A percentile compares a stretch with the other conserved stretches of the same genome.
These are phyloP conservation scores for Harpagifer antarcticus DNA, from an alignment of 2,797 vertebrate genomes.

Conservation along the genomic window DNA sequence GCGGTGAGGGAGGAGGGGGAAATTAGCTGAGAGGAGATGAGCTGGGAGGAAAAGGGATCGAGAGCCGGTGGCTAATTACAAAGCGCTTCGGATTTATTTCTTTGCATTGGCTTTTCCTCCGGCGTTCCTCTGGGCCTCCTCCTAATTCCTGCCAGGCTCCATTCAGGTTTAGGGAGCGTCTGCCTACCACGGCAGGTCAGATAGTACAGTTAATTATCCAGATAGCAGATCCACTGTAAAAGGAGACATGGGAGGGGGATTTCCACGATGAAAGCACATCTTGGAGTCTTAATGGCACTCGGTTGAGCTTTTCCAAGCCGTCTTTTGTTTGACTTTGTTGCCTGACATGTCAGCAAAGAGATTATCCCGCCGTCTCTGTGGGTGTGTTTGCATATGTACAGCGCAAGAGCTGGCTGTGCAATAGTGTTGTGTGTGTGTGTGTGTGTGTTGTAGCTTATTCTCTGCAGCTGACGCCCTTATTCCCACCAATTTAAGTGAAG, in stretches of 20 bases:
- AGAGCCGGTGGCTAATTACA: slow-evolving; percentile 76
- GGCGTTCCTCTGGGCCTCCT: slow-evolving; percentile 44
- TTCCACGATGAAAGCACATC: slow-evolving; percentile 73
- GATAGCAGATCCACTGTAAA: slow-evolving; percentile 65
- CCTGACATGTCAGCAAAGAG: slow-evolving; percentile 57
- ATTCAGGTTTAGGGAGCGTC: slow-evolving; percentile 60
- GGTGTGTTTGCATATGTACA: too few relatives aligned
- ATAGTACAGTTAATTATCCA: slow-evolving; percentile 76
- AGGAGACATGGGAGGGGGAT: slow-evolving; percentile 68
- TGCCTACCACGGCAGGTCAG: slow-evolving; percentile 63
- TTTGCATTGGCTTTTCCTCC: slow-evolving; percentile 64
- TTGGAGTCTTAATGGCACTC: slow-evolving; percentile 56
- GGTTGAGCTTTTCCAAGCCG: slow-evolving; percentile 48
- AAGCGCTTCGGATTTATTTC: slow-evolving; percentile 75
- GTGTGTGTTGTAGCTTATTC: slow-evolving; percentile 9
- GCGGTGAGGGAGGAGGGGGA: slow-evolving; percentile 22
- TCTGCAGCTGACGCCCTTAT: slow-evolving; percentile 5
- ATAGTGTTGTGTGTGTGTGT: background rate
- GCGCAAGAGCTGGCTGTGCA: background rate
- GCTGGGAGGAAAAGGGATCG: slow-evolving; percentile 40
- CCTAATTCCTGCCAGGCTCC: slow-evolving; percentile 63
- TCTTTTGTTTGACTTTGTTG: slow-evolving; percentile 75
- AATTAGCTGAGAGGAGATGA: slow-evolving; percentile 65
- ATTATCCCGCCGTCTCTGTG: slow-evolving; percentile 38
- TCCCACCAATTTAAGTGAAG: slow-evolving; percentile 18